These are phyloP conservation scores for Catharus bicknelli DNA, from an alignment of 2,113 vertebrate genomes.

Conservation along the genomic window DNA sequence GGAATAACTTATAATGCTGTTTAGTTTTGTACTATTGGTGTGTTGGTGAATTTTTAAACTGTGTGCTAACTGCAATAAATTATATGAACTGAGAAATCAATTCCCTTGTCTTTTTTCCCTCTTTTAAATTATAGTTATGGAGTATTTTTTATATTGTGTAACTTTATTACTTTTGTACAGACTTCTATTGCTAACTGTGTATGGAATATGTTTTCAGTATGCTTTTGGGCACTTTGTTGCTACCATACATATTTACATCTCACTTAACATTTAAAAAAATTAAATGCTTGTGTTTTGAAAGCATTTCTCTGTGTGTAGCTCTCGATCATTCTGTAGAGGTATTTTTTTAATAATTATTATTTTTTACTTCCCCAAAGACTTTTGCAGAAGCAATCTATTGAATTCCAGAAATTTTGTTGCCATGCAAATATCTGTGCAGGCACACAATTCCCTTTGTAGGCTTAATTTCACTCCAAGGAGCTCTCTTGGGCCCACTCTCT, in stretches of 20 bases:
- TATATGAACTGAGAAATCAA: conserved; percentile 89
- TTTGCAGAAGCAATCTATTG: not conserved
- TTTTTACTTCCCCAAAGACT: not conserved
- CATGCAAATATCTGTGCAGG: not conserved
- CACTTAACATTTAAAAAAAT: conserved; percentile 65
- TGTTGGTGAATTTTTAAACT: conserved; percentile 99
- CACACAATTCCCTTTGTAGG: conserved; percentile 19
- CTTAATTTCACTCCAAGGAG: conserved; percentile 53
- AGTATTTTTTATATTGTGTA: conserved; percentile 42
- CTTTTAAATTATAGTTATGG: conserved; percentile 63
- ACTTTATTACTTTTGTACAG: conserved; percentile 66
- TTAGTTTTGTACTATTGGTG: conserved; percentile 99
- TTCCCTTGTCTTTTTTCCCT: conserved; percentile 72
- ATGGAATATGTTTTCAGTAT: conserved; percentile 62
- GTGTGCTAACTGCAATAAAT: conserved; percentile 99
- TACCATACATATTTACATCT: conserved; percentile 60
- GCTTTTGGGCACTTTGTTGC: conserved; percentile 52
- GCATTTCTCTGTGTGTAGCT: conserved; percentile 60
- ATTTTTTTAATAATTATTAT: not conserved
- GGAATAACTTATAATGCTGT: conserved; percentile 99
- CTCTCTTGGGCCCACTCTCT: conserved; percentile 48
- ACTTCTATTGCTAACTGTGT: conserved; percentile 60
- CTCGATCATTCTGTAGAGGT: conserved; percentile 21
- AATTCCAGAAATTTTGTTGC: conserved; percentile 6
- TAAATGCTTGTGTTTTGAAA: conserved; percentile 70